These are phyloP conservation scores for Dromas ardeola DNA, from an alignment of 2,113 vertebrate genomes.

Conservation along the genomic window DNA sequence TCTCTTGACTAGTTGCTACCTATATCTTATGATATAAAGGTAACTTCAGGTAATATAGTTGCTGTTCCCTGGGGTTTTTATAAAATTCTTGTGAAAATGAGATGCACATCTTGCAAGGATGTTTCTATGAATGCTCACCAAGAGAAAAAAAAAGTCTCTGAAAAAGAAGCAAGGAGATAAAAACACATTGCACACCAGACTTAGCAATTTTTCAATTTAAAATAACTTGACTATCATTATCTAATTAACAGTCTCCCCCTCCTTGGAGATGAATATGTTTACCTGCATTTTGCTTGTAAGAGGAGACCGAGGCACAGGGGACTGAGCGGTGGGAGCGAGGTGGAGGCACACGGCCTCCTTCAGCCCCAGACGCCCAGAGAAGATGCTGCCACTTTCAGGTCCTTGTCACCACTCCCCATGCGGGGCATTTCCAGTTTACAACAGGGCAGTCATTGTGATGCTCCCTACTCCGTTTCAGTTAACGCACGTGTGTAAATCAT, in stretches of 20 bases:
- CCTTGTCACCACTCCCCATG: accelerated
- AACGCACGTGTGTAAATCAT: accelerated
- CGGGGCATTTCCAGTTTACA: neutral
- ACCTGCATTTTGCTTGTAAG: neutral
- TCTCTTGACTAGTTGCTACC: slow-evolving; percentile 49
- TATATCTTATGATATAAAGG: slow-evolving; percentile 34
- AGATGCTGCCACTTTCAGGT: neutral
- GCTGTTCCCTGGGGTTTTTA: slow-evolving; percentile 1
- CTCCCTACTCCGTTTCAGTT: neutral
- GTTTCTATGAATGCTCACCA: neutral
- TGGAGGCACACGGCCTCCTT: neutral
- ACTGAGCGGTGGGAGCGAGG: neutral
- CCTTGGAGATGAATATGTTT: neutral
- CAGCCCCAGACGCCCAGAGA: neutral
- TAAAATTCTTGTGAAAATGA: neutral
- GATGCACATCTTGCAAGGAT: neutral
- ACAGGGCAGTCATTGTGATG: accelerated
- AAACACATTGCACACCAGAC: neutral
- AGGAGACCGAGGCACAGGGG: neutral
- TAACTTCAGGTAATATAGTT: slow-evolving; percentile 57
- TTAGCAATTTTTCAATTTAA: neutral
- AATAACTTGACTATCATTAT: neutral
- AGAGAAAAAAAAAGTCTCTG: neutral
- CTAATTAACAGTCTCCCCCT: neutral
- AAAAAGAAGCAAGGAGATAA: slow-evolving; percentile 1